These are phyloP conservation scores for Cebus imitator DNA, from an alignment of 2,113 vertebrate genomes.

Conservation along the genomic window DNA sequence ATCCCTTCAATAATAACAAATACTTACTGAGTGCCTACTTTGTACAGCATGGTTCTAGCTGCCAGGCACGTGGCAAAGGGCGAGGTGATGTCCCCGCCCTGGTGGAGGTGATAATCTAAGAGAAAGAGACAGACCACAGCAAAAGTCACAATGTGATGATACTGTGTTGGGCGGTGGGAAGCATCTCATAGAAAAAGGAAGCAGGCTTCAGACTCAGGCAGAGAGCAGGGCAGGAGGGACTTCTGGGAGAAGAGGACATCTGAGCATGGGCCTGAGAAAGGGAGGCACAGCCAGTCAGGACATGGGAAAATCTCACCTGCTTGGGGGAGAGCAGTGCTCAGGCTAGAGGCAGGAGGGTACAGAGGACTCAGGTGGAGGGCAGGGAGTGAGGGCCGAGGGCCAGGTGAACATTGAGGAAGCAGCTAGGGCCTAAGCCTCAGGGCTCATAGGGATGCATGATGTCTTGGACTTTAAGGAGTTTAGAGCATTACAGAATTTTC, in stretches of 20 bases:
- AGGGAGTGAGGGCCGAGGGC: fast-evolving
- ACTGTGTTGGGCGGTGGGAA: fast-evolving
- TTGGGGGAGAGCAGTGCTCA: fast-evolving
- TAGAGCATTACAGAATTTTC: background rate
- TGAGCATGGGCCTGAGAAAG: too few species aligned
- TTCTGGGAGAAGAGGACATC: background rate
- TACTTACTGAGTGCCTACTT: background rate
- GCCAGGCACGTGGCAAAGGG: background rate
- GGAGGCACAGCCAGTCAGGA: background rate
- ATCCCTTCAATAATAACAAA: background rate
- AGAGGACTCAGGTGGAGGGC: background rate
- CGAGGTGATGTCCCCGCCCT: fast-evolving
- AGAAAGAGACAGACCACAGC: fast-evolving
- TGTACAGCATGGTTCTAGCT: background rate
- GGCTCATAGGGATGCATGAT: too few species aligned
- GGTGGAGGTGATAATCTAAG: fast-evolving
- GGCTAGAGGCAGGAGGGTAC: background rate
- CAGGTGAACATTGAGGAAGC: fast-evolving
- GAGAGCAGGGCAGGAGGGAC: background rate
- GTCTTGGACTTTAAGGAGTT: background rate
- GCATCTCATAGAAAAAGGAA: background rate
- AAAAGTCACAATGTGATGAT: too few species aligned
- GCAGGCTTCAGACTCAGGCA: background rate
- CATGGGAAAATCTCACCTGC: fast-evolving
- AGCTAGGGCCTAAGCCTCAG: background rate